These are phyloP conservation scores for Scaptomyza tumidula DNA, from an alignment of 2,888 invertebrate genomes.

Conservation along the genomic window DNA sequence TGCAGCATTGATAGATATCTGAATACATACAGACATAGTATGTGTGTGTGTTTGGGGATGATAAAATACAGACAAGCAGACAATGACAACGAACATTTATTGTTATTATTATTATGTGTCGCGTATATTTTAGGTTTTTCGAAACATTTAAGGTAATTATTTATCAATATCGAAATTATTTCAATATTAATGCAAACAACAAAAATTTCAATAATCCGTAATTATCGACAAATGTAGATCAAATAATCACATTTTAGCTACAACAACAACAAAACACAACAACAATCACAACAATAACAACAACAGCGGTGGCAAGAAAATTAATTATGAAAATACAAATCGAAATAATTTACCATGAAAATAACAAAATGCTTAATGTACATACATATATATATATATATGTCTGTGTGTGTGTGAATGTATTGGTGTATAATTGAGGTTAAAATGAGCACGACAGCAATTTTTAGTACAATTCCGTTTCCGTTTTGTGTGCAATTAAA, in stretches of 20 bases:
- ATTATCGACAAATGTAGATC: conserved; percentile 75
- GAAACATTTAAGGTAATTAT: conserved; percentile 60
- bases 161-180: conserved; percentile 71
- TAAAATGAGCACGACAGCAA: conserved; percentile 48
- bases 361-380: conserved; percentile 35
- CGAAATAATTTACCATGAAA: conserved; percentile 64
- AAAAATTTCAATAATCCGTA: conserved; percentile 76
- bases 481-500: conserved; percentile 32
- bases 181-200: conserved; percentile 76
- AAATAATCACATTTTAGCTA: conserved; percentile 71
- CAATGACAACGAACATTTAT: conserved; percentile 47
- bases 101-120: conserved; percentile 36
- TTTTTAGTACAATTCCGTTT: conserved; percentile 31
- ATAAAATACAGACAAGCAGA: conserved; percentile 17
- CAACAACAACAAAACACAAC: conserved; percentile 22
- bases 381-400: too few relatives aligned
- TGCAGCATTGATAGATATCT: conserved; percentile 37
- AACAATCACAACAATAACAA: conserved; percentile 13
- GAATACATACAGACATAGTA: conserved; percentile 1
- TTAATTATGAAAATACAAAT: conserved; percentile 73
- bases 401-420: conserved; percentile 3
- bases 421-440: conserved; percentile 45
- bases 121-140: conserved; percentile 28
- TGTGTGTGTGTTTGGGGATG: neutral
- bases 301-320: conserved; percentile 44